Evolutionary conservation across 2,888 invertebrate species (phyloP).

Genomic region (Tupiocoris notatus): DNA sequence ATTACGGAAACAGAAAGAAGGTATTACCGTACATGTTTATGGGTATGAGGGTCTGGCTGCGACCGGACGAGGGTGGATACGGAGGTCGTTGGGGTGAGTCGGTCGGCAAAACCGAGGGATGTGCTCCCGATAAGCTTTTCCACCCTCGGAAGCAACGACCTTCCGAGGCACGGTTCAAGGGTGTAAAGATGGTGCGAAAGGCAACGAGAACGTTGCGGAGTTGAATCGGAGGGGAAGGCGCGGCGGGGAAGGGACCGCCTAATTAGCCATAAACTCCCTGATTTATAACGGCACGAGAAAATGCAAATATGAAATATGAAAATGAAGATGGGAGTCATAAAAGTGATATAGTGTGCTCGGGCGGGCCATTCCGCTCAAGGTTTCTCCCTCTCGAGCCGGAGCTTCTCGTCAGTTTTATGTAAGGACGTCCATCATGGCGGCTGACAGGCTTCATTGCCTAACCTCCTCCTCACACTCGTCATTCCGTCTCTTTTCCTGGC

Average conservation of each 20-base stretch:
- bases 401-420: conserved; percentile 74
- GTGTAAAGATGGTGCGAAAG: conserved; percentile 9
- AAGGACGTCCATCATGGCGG: conserved; percentile 68
- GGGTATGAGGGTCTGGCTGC: neutral
- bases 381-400: conserved; percentile 54
- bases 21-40: neutral
- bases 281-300: conserved; percentile 60
- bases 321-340: conserved; percentile 73
- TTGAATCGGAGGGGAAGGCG: neutral
- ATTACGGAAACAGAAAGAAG: too few species aligned
- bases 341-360: conserved; percentile 76
- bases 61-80: neutral
- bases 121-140: conserved; percentile 45
- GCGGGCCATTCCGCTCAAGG: conserved; percentile 69
- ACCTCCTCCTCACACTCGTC: conserved; percentile 1
- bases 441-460: conserved; percentile 64
- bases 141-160: conserved; percentile 16
- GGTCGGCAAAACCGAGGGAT: conserved; percentile 47
- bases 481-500: conserved; percentile 21
- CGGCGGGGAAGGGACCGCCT: conserved; percentile 52
- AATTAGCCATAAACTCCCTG: conserved; percentile 66
- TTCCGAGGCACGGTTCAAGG: neutral
- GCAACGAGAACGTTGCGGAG: conserved; percentile 2
- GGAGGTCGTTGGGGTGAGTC: neutral
- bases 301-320: conserved; percentile 60